A percentile compares a stretch with the other conserved stretches of the same genome.
phyloP scores from a whole-genome alignment of 1,140 invertebrate species.

The Drosophila pachea region DNA sequence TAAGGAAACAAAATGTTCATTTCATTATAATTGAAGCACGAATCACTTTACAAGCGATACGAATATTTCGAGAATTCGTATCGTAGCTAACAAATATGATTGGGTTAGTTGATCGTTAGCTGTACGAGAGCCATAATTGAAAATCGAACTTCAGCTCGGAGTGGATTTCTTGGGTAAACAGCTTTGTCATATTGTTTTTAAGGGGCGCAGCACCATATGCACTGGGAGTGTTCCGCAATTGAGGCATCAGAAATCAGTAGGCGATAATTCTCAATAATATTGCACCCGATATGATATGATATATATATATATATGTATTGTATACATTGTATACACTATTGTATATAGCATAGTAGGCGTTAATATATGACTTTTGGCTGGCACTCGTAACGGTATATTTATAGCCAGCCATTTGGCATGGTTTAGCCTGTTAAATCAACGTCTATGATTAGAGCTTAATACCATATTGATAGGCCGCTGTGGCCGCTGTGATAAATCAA shows the following conservation, averaged over 20 bases:
- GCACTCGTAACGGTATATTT: conserved; percentile 57
- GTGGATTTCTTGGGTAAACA: conserved; percentile 21
- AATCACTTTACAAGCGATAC: conserved; percentile 46
- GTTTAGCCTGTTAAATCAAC: conserved; percentile 64
- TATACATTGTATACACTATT: neutral
- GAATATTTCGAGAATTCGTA: conserved; percentile 45
- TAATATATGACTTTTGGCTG: conserved; percentile 28
- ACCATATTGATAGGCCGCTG: conserved; percentile 60
- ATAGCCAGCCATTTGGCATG: conserved; percentile 37
- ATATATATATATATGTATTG: conserved; percentile 31
- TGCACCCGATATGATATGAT: neutral
- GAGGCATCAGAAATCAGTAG: neutral
- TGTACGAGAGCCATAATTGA: conserved; percentile 30
- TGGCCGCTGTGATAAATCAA: conserved; percentile 67
- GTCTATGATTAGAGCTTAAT: conserved; percentile 74
- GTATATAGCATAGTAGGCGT: no score
- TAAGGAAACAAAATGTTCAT: conserved; percentile 55
- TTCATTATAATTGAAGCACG: conserved; percentile 70
- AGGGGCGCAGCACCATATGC: neutral
- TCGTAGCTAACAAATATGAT: conserved; percentile 10
- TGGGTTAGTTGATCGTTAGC: conserved; percentile 6
- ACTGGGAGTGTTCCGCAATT: conserved; percentile 1
- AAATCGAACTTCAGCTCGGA: conserved; percentile 15
- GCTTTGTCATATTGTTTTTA: conserved; percentile 41
- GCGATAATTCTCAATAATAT: conserved; percentile 56